Percentiles rank a stretch among this genome's conserved stretches.
Evolutionary conservation across 1,140 invertebrate genomes (phyloP).

Genomic region (Anastatus disparis): DNA sequence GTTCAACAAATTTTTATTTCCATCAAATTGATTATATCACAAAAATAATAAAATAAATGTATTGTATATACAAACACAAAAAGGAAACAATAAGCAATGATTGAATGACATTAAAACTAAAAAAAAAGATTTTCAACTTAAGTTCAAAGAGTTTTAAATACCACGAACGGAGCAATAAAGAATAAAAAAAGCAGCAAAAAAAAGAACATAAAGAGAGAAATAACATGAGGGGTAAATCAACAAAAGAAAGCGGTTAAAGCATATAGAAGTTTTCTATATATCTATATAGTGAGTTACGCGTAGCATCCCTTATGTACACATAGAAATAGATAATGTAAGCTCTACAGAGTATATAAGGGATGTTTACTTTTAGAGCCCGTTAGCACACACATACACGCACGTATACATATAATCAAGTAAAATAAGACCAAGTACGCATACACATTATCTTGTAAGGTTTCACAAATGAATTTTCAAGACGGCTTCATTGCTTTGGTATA

Average conservation of each 20-base stretch:
- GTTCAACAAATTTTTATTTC: too few relatives aligned
- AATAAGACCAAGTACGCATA: too few relatives aligned
- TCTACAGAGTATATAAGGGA: constrained; percentile 50
- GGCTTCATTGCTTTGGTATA: constrained; percentile 22
- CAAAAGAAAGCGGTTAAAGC: constrained; percentile 16
- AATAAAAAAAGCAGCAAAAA: too few relatives aligned
- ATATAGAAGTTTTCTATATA: too few relatives aligned
- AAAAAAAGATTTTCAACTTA: not conserved
- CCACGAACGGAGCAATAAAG: too few relatives aligned
- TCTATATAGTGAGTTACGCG: not conserved
- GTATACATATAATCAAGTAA: too few relatives aligned
- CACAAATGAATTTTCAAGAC: constrained; percentile 29
- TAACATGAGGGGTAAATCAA: constrained; percentile 5
- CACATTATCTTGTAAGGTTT: too few relatives aligned
- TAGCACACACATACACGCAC: constrained; percentile 57
- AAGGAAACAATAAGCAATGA: not conserved
- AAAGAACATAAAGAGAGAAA: not conserved
- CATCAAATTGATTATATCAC: too few relatives aligned
- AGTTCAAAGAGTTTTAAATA: constrained; percentile 3
- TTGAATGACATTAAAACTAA: not conserved
- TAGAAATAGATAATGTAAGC: constrained; percentile 61
- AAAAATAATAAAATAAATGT: not conserved
- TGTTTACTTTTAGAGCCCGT: constrained; percentile 60
- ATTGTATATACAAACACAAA: not conserved
- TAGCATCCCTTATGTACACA: constrained; percentile 60